A percentile compares a stretch with the other conserved stretches of the same genome.
Conservation (phyloP, 2,797 vertebrate genomes). For the Rhinophrynus dorsalis region DNA sequence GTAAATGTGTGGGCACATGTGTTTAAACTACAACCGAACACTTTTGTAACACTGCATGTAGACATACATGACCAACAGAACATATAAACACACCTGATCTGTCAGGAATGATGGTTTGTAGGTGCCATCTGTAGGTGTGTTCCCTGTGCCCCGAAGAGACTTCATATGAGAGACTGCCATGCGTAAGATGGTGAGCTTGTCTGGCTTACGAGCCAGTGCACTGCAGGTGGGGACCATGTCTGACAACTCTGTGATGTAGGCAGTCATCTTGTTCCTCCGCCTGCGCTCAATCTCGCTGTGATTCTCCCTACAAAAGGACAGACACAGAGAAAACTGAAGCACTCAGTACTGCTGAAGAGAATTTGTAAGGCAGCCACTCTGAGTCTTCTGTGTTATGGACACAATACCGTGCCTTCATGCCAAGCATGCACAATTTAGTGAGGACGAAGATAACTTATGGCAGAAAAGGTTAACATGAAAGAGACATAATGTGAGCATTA, state of each 20-base stretch:
- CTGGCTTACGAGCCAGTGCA: constrained; percentile 94
- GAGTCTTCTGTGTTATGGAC: constrained; percentile 24
- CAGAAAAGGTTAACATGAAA: background rate
- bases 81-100: constrained; percentile 92
- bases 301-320: constrained; percentile 81
- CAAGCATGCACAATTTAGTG: constrained; percentile 24
- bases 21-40: too few species aligned
- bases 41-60: too few species aligned
- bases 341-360: background rate
- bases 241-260: constrained; percentile 96
- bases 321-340: constrained; percentile 19
- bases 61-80: too few species aligned
- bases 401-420: constrained; percentile 12
- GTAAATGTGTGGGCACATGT: too few species aligned
- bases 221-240: constrained; percentile 98
- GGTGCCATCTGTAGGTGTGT: constrained; percentile 84
- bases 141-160: constrained; percentile 86
- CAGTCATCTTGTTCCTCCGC: constrained; percentile 96
- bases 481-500: too few species aligned
- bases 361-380: constrained; percentile 48
- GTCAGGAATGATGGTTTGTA: constrained; percentile 97
- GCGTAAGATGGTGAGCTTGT: constrained; percentile 95
- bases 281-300: constrained; percentile 96
- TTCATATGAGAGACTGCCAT: constrained; percentile 99
- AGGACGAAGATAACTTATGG: background rate